These are phyloP conservation scores for Anas platyrhynchos DNA, from an alignment of 2,113 vertebrate genomes.

Conservation along the genomic window DNA sequence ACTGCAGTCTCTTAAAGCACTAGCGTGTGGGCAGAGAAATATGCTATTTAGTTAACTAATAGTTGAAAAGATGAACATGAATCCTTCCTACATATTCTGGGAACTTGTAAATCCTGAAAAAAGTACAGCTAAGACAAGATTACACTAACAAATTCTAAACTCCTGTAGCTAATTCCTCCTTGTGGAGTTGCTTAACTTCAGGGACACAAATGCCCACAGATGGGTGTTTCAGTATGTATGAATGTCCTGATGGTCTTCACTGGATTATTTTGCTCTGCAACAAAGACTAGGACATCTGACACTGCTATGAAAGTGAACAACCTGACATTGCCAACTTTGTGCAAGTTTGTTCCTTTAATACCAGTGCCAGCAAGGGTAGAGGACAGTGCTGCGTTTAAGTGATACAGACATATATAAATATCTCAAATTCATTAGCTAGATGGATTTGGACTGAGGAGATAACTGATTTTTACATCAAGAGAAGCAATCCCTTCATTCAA, in stretches of 20 bases:
- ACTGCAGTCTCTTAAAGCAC: not conserved
- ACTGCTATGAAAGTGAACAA: not conserved
- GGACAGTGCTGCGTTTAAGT: not conserved
- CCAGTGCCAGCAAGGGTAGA: not conserved
- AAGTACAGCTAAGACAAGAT: not conserved
- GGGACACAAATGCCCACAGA: not conserved
- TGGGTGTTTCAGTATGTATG: rapidly evolving
- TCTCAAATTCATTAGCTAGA: not conserved
- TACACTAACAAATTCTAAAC: not conserved
- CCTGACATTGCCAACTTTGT: not conserved
- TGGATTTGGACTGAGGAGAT: not conserved
- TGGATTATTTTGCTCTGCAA: not conserved
- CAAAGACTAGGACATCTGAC: not conserved
- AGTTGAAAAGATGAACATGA: not conserved
- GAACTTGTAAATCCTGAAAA: not conserved
- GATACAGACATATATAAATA: not conserved
- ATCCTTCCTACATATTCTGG: not conserved
- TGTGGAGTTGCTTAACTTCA: not conserved
- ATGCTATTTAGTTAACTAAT: not conserved
- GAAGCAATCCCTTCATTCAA: not conserved
- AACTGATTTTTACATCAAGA: not conserved
- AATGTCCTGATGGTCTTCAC: not conserved
- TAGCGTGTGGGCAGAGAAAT: not conserved
- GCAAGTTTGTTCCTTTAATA: not conserved
- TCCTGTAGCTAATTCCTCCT: not conserved